Conservation (phyloP, 2,113 vertebrate genomes). For the Sphyrna mokarran region DNA sequence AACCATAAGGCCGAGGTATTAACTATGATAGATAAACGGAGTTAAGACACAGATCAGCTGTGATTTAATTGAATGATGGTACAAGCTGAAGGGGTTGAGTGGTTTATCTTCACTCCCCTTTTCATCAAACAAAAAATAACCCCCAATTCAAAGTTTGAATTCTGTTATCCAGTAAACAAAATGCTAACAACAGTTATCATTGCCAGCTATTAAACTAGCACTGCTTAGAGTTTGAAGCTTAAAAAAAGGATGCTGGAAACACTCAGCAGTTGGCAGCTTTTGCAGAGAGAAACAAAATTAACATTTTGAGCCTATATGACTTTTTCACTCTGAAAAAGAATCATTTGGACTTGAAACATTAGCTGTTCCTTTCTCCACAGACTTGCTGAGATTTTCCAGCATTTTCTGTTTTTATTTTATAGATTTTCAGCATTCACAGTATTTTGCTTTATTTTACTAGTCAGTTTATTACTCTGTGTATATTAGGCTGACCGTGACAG, state of each 20-base stretch:
- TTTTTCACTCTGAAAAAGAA: too few relatives aligned
- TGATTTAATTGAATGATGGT: background rate
- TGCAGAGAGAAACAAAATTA: too few relatives aligned
- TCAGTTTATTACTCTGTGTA: background rate
- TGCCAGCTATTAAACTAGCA: background rate
- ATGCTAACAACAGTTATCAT: background rate
- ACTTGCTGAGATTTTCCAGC: too few relatives aligned
- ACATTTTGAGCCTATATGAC: too few relatives aligned
- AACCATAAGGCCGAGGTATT: too few relatives aligned
- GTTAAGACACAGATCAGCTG: background rate
- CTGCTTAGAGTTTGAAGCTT: background rate
- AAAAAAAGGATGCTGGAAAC: too few relatives aligned
- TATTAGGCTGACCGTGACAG: background rate
- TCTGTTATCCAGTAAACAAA: background rate
- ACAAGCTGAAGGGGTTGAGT: background rate
- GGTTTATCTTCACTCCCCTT: background rate
- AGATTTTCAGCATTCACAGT: too few relatives aligned
- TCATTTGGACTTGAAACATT: too few relatives aligned
- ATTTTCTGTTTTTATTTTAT: too few relatives aligned
- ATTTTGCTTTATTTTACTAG: too few relatives aligned
- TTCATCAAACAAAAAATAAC: background rate
- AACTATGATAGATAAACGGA: background rate
- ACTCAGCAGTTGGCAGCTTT: too few relatives aligned
- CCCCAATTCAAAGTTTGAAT: background rate
- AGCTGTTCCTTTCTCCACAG: too few relatives aligned